These are phyloP conservation scores for Drosophila maculinotata DNA, from an alignment of 2,888 invertebrate species.

Conservation along the genomic window DNA sequence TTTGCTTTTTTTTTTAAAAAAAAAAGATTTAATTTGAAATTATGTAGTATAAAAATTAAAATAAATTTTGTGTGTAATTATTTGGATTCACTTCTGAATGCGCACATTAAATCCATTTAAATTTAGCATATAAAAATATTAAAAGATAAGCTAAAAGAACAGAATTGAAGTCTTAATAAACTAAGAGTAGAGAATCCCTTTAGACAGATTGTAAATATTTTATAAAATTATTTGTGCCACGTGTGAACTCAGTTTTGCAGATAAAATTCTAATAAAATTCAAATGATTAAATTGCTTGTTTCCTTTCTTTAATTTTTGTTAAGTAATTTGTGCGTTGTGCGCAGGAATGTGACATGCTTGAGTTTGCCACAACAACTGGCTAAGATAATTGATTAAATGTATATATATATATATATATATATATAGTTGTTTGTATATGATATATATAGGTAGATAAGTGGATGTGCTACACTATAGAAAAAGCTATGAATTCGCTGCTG, in stretches of 20 bases:
- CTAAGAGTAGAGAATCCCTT: not conserved
- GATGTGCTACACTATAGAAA: constrained; percentile 30
- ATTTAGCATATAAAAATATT: no score
- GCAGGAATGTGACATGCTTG: constrained; percentile 71
- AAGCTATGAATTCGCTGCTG: constrained; percentile 51
- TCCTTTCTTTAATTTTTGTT: constrained; percentile 30
- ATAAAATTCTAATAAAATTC: constrained; percentile 29
- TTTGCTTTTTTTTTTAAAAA: no score
- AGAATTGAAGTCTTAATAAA: not conserved
- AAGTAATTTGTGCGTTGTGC: constrained; percentile 74
- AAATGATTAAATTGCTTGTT: constrained; percentile 8
- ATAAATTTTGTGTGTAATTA: no score
- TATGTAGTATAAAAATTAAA: not conserved
- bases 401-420: constrained; percentile 10
- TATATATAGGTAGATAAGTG: constrained; percentile 21
- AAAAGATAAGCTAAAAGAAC: no score
- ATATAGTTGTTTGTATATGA: constrained; percentile 8
- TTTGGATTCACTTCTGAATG: not conserved
- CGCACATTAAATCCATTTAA: no score
- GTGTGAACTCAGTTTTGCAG: constrained; percentile 24
- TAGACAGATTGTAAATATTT: not conserved
- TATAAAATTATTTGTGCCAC: constrained; percentile 1
- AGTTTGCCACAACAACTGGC: constrained; percentile 54
- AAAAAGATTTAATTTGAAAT: not conserved
- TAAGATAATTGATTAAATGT: constrained; percentile 19